phyloP scores from a whole-genome alignment of 2,888 invertebrate species.

The Brenthis hecate region DNA sequence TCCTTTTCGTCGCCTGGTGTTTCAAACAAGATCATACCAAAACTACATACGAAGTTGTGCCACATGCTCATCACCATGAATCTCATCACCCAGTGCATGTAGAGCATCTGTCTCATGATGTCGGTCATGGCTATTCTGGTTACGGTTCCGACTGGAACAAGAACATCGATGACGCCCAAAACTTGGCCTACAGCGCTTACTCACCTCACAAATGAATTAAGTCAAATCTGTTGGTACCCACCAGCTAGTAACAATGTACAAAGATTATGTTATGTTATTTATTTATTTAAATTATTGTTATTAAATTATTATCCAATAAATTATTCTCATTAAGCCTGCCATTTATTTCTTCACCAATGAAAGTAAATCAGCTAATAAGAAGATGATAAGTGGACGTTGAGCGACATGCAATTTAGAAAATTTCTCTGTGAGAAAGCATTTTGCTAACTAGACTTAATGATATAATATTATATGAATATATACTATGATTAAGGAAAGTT shows the following conservation, averaged over 20 bases:
- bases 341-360: constrained; percentile 43
- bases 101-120: constrained; percentile 72
- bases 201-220: constrained; percentile 60
- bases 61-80: constrained; percentile 79
- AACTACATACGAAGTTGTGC: constrained; percentile 75
- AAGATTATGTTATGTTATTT: constrained; percentile 65
- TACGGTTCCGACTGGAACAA: constrained; percentile 77
- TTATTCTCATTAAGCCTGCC: constrained; percentile 49
- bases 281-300: constrained; percentile 69
- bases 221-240: constrained; percentile 42
- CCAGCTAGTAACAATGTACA: constrained; percentile 63
- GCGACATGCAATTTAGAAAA: constrained; percentile 11
- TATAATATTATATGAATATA: constrained; percentile 6
- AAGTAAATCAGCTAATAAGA: constrained; percentile 11
- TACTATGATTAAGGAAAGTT: constrained; percentile 6
- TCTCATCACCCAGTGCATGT: constrained; percentile 84
- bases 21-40: constrained; percentile 72
- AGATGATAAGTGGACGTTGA: constrained; percentile 6
- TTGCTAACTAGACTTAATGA: not conserved
- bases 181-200: constrained; percentile 87
- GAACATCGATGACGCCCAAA: constrained; percentile 85
- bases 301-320: constrained; percentile 70
- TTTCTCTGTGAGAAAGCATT: constrained; percentile 36
- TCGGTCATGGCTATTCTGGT: constrained; percentile 59
- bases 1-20: constrained; percentile 82